phyloP scores from a whole-genome alignment of 92 coral and sea anemone species.

The Epizoanthus rinbou region DNA sequence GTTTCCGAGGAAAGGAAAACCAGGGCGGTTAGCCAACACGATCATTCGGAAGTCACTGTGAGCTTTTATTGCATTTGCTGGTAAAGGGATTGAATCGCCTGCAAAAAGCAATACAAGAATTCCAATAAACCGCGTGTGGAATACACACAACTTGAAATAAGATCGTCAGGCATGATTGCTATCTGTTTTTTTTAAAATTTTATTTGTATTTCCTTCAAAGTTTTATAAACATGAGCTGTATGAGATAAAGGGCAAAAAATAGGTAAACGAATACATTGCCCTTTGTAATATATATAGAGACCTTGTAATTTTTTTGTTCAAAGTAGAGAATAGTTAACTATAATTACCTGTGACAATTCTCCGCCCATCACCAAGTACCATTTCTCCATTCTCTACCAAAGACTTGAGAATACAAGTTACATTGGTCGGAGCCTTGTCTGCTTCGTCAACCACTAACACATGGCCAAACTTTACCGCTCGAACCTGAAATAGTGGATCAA shows the following conservation, averaged over 20 bases:
- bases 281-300: too few relatives aligned
- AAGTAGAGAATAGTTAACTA: too few relatives aligned
- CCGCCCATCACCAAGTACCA: slow-evolving; percentile 97
- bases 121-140: neutral
- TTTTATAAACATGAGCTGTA: too few relatives aligned
- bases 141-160: too few relatives aligned
- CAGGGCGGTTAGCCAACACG: slow-evolving; percentile 97
- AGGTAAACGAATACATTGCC: too few relatives aligned
- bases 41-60: slow-evolving; percentile 93
- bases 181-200: too few relatives aligned
- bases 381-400: slow-evolving; percentile 93
- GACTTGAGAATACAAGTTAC: slow-evolving; percentile 96
- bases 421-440: slow-evolving; percentile 98
- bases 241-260: too few relatives aligned
- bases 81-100: slow-evolving; percentile 48
- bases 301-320: too few relatives aligned
- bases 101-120: neutral
- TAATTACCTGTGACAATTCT: slow-evolving; percentile 85
- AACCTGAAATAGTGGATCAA: slow-evolving; percentile 58
- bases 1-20: slow-evolving; percentile 97
- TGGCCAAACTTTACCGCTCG: slow-evolving; percentile 98
- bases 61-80: slow-evolving; percentile 75
- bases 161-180: too few relatives aligned
- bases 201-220: too few relatives aligned
- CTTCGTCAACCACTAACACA: slow-evolving; percentile 96